A percentile compares a stretch with the other conserved stretches of the same genome.
Evolutionary conservation across 1,140 invertebrate genomes (phyloP).

Genomic region (Piezodorus guildinii): DNA sequence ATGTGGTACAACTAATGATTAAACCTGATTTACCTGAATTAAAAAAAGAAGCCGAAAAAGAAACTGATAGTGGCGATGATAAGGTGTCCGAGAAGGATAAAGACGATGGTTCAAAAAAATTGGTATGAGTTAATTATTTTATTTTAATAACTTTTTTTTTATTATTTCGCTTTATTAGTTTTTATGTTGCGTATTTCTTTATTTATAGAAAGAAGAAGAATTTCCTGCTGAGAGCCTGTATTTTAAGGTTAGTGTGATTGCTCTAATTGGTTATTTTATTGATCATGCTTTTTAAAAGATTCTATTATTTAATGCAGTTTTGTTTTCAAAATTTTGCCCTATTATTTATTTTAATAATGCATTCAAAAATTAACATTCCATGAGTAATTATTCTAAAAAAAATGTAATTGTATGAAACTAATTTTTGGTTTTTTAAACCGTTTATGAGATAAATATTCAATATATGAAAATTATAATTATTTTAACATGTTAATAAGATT

Average conservation of each 20-base stretch:
- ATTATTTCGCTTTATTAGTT: not conserved
- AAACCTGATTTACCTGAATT: conserved; percentile 30
- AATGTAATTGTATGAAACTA: too few relatives aligned
- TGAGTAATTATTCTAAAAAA: too few relatives aligned
- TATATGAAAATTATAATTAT: too few relatives aligned
- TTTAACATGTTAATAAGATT: too few relatives aligned
- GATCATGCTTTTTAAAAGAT: too few relatives aligned
- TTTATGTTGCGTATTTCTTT: not conserved
- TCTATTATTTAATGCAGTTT: too few relatives aligned
- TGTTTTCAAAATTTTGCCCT: too few relatives aligned
- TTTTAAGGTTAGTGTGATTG: conserved; percentile 34
- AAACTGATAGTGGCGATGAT: not conserved
- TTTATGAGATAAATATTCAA: too few relatives aligned
- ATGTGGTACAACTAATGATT: conserved; percentile 62
- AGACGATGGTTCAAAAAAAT: not conserved
- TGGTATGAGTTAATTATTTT: not conserved
- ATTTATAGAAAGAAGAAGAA: conserved; percentile 30
- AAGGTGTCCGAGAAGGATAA: not conserved
- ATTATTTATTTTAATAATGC: too few relatives aligned
- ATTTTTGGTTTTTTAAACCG: too few relatives aligned
- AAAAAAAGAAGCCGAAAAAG: not conserved
- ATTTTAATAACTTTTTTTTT: not conserved
- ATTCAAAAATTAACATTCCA: too few relatives aligned
- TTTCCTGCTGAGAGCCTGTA: conserved; percentile 40
- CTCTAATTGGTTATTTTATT: too few relatives aligned